Evolutionary conservation across 2,113 vertebrate genomes (phyloP).

Genomic region (Apaloderma vittatum): DNA sequence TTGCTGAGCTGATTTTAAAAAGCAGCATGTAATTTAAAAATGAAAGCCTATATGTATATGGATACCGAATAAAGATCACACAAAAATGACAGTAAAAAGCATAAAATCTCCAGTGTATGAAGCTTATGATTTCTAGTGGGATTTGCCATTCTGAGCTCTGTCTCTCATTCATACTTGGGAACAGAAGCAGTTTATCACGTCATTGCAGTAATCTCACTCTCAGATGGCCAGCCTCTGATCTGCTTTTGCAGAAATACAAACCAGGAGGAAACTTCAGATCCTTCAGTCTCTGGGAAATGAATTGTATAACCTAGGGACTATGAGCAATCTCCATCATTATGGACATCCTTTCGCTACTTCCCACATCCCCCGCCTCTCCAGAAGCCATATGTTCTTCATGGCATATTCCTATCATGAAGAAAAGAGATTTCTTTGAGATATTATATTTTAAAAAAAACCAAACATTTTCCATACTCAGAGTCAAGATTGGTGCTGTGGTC

Average conservation of each 20-base stretch:
- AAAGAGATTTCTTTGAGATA: neutral
- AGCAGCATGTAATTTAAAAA: neutral
- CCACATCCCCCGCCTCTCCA: too few species aligned
- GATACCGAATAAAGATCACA: neutral
- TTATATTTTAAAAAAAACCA: neutral
- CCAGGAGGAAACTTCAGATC: neutral
- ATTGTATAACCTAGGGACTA: neutral
- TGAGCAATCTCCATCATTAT: rapidly evolving
- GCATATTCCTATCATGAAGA: neutral
- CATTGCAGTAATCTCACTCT: neutral
- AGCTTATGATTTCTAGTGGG: neutral
- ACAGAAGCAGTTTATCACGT: neutral
- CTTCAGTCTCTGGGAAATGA: neutral
- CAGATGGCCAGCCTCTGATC: neutral
- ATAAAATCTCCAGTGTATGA: neutral
- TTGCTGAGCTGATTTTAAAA: neutral
- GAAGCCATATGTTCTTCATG: neutral
- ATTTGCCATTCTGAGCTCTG: neutral
- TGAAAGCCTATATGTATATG: neutral
- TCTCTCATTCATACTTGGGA: neutral
- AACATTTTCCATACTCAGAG: neutral
- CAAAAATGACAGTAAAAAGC: neutral
- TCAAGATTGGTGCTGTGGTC: neutral
- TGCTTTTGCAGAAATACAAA: neutral
- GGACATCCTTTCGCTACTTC: neutral